Evolutionary conservation across 2,888 invertebrate species (phyloP), one percentile per base, ranked within the genome.

Genomic region (Tiphia femorata): DNA sequence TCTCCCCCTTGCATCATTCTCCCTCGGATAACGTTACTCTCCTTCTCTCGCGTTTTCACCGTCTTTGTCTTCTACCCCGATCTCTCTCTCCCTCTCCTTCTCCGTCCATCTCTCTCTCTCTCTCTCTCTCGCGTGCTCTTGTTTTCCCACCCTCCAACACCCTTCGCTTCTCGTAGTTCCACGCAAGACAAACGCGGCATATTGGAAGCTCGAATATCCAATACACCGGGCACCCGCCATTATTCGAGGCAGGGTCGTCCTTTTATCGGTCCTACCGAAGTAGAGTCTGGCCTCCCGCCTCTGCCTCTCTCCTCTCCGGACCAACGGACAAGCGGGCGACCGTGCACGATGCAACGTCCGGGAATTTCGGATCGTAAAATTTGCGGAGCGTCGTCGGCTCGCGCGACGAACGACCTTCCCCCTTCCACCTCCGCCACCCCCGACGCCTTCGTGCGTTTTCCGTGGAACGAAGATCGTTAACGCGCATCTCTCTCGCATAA

Each of bases 101-200:
- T n/a, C n/a, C n/a, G n/a, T 10, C 16, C 27, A 19, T 10, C 48
- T 8, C 38, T 37, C 42, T 40, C 35, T 48, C 21, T 43, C 14
- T 35, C 37, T 56, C 30, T 17, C 44, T 42, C 27, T 41, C 35
- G 40, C 23, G 41, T 48, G 37, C 17, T 21, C 37, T 23, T 42
- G 30, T 33, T 23, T 33, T 49, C 25, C 20, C 37, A 3, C 29
- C 20, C 40, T 27, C 10, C 29, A 19, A 10, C 14, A 30, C 17
- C 51, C 47, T 20, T 27, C 20, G 51, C 47, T 47, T 49, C 49
- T 49, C 37, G 17, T 38, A 38, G 54, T 37, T 44, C 33, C 37
- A 40, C 6, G 10, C 49, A 25, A 50, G 44, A 27, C 30, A 27
- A 43, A 12, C 43, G n/a, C 33, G 33, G 14, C 33, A 12, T 17